These are phyloP conservation scores for Cirrhinus mrigala DNA, from an alignment of 2,797 vertebrate species.

Conservation along the genomic window DNA sequence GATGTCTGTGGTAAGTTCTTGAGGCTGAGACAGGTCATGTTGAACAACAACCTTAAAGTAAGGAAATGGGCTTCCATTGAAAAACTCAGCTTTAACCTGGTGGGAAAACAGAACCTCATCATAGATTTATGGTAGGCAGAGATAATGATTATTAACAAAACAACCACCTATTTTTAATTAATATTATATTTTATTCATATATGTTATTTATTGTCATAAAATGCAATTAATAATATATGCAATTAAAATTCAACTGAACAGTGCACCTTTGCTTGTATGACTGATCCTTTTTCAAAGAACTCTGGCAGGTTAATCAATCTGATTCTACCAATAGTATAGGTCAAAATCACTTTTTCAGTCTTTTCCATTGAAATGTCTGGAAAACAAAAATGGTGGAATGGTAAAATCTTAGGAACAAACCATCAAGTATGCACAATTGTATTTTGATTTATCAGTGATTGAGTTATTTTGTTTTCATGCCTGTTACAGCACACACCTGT, in stretches of 20 bases:
- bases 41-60: not conserved
- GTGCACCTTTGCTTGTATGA: slow-evolving; percentile 70
- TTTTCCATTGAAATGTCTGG: slow-evolving; percentile 20
- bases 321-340: slow-evolving; percentile 63
- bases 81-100: slow-evolving; percentile 26
- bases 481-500: slow-evolving; percentile 49
- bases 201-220: not conserved
- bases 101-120: not conserved
- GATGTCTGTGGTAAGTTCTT: slow-evolving; percentile 7
- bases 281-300: slow-evolving; percentile 58
- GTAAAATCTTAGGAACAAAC: not conserved
- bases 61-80: not conserved
- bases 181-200: not conserved
- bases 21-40: not conserved
- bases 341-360: not conserved
- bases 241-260: not conserved
- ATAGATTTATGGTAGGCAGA: not conserved
- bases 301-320: slow-evolving; percentile 68
- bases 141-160: not conserved
- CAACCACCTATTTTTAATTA: not conserved
- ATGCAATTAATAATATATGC: not conserved
- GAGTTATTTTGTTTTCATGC: not conserved
- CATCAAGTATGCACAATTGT: not conserved
- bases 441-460: not conserved
- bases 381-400: not conserved